phyloP scores from a whole-genome alignment of 23 tunicate species.

The Clavelina lepadiformis region DNA sequence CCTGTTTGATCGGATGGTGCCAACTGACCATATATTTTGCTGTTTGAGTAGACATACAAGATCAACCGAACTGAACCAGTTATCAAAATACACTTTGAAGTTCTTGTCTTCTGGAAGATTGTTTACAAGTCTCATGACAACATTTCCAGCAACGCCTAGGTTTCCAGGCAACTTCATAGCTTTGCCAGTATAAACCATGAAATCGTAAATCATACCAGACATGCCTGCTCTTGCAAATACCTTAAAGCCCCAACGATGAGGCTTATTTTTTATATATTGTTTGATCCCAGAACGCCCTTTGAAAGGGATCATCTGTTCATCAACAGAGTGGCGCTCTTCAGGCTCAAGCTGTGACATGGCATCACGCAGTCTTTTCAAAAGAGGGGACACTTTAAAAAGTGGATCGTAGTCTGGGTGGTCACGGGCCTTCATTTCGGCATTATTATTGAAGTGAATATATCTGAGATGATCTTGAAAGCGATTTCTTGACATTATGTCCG shows the following conservation, averaged over 20 bases:
- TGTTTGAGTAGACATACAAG: too few relatives aligned
- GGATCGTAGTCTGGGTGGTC: conserved; percentile 21
- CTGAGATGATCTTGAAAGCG: conserved; percentile 1
- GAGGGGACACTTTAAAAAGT: conserved; percentile 16
- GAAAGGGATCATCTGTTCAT: conserved; percentile 18
- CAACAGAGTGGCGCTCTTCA: conserved; percentile 12
- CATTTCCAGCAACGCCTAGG: conserved; percentile 13
- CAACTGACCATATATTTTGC: too few relatives aligned
- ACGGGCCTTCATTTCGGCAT: conserved; percentile 5
- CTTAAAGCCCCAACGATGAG: conserved; percentile 18
- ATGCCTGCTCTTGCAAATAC: conserved; percentile 17
- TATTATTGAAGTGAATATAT: conserved; percentile 11
- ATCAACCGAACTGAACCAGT: too few relatives aligned
- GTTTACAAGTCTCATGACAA: conserved; percentile 14
- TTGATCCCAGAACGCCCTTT: conserved; percentile 13
- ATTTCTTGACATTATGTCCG: conserved; percentile 15
- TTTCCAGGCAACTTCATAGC: conserved; percentile 24
- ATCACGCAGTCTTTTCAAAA: conserved; percentile 9
- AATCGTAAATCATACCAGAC: conserved; percentile 13
- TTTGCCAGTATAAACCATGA: conserved; percentile 7
- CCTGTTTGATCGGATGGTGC: too few relatives aligned
- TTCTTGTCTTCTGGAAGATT: conserved; percentile 10
- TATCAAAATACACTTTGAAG: conserved; percentile 10
- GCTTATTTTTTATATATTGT: conserved; percentile 17
- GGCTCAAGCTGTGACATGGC: conserved; percentile 12